Conservation (phyloP, 2,888 invertebrate genomes). For the Augochlorella aurata region DNA sequence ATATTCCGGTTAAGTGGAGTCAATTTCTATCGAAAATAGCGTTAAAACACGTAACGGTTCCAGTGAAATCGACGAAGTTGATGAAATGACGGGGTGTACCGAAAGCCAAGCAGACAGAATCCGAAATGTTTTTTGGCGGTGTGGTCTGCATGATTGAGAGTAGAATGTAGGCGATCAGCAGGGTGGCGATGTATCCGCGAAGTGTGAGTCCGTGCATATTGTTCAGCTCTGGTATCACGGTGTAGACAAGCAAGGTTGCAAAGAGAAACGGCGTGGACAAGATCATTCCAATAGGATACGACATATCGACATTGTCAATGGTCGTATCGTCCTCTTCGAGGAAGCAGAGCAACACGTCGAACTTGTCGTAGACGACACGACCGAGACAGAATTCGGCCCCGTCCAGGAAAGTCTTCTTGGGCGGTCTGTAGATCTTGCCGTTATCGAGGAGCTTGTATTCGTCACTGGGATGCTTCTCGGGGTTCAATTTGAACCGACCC, state of each 20-base stretch:
- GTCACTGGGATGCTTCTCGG: constrained; percentile 41
- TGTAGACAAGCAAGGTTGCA: constrained; percentile 76
- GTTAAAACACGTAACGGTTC: neutral
- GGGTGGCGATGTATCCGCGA: constrained; percentile 73
- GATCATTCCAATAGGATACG: constrained; percentile 68
- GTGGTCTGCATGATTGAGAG: constrained; percentile 66
- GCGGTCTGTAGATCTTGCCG: constrained; percentile 62
- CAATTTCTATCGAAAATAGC: neutral
- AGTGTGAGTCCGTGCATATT: constrained; percentile 79
- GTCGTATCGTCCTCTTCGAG: neutral
- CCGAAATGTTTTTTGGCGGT: constrained; percentile 40
- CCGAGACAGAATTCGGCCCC: constrained; percentile 66
- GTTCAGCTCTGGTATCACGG: constrained; percentile 74
- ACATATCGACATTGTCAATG: neutral
- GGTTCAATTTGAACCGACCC: constrained; percentile 53
- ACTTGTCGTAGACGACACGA: neutral
- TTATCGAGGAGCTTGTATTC: constrained; percentile 66
- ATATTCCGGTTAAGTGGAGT: too few relatives aligned
- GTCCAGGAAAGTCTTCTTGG: rapidly evolving
- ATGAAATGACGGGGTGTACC: constrained; percentile 57
- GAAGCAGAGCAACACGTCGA: constrained; percentile 65
- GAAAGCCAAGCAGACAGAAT: constrained; percentile 59
- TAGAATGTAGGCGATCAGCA: constrained; percentile 71
- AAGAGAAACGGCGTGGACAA: constrained; percentile 77
- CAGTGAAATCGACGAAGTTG: too few relatives aligned